phyloP scores from a whole-genome alignment of 2,888 invertebrate species.

The Cinara cedri region DNA sequence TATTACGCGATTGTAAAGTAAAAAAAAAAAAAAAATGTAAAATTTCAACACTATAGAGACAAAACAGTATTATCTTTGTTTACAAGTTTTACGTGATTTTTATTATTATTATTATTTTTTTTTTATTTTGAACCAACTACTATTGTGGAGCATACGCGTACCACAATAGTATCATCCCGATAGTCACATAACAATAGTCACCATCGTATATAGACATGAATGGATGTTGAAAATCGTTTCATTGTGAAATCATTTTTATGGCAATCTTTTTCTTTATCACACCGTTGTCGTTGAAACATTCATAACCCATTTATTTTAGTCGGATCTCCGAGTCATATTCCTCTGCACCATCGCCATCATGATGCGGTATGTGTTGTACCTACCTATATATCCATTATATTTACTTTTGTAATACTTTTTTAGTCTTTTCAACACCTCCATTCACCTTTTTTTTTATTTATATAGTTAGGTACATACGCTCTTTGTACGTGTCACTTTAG shows the following conservation, averaged over 20 bases:
- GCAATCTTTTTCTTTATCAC: slow-evolving; percentile 48
- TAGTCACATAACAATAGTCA: slow-evolving; percentile 45
- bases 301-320: slow-evolving; percentile 44
- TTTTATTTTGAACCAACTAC: neutral
- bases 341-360: neutral
- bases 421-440: slow-evolving; percentile 41
- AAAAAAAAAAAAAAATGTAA: slow-evolving; percentile 15
- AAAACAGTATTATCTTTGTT: slow-evolving; percentile 46
- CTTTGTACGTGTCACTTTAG: neutral
- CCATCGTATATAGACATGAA: slow-evolving; percentile 29
- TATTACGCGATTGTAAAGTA: slow-evolving; percentile 2
- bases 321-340: slow-evolving; percentile 43
- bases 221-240: slow-evolving; percentile 53
- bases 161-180: slow-evolving; percentile 53
- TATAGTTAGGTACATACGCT: neutral
- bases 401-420: slow-evolving; percentile 52
- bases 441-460: slow-evolving; percentile 46
- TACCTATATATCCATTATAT: slow-evolving; percentile 7
- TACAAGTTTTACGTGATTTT: slow-evolving; percentile 40
- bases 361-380: neutral
- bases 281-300: slow-evolving; percentile 9
- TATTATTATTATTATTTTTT: slow-evolving; percentile 20
- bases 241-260: slow-evolving; percentile 54
- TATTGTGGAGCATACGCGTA: slow-evolving; percentile 6
- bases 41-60: slow-evolving; percentile 49